A percentile compares a stretch with the other conserved stretches of the same genome.
Evolutionary conservation across 2,797 vertebrate species (phyloP).

Genomic region (Sphenopsis melanotis): DNA sequence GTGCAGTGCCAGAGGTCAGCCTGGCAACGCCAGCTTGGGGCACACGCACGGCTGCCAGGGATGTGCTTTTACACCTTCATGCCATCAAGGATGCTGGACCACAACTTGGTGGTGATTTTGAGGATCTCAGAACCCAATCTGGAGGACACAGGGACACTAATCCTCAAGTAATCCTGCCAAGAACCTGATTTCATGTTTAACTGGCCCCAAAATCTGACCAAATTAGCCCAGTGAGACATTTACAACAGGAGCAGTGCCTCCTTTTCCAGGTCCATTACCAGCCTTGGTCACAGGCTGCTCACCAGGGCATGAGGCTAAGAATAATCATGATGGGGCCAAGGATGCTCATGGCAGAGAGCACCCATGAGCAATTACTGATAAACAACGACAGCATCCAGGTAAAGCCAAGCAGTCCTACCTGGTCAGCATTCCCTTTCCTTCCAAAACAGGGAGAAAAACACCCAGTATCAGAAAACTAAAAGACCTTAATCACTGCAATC

Average conservation of each 20-base stretch:
- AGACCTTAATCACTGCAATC: fast-evolving
- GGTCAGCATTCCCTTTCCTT: background rate
- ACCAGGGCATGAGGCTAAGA: fast-evolving
- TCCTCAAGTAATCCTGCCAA: fast-evolving
- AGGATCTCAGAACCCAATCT: background rate
- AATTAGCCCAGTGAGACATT: background rate
- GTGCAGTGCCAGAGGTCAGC: background rate
- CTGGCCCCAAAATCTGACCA: background rate
- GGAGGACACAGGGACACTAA: background rate
- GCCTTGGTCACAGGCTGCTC: background rate
- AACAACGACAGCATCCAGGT: background rate
- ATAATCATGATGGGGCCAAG: fast-evolving
- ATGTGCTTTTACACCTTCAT: fast-evolving
- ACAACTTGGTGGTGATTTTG: fast-evolving
- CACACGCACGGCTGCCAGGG: background rate
- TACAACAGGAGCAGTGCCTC: background rate
- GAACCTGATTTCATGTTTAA: background rate
- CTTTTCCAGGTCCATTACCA: fast-evolving
- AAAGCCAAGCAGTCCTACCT: background rate
- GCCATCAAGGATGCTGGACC: background rate
- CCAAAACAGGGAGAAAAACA: background rate
- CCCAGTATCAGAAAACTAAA: background rate
- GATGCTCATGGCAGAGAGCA: background rate
- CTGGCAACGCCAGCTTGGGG: background rate
- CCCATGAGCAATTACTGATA: fast-evolving